Conservation (phyloP, 2,797 vertebrate genomes). For the Sebastes oblongus region DNA sequence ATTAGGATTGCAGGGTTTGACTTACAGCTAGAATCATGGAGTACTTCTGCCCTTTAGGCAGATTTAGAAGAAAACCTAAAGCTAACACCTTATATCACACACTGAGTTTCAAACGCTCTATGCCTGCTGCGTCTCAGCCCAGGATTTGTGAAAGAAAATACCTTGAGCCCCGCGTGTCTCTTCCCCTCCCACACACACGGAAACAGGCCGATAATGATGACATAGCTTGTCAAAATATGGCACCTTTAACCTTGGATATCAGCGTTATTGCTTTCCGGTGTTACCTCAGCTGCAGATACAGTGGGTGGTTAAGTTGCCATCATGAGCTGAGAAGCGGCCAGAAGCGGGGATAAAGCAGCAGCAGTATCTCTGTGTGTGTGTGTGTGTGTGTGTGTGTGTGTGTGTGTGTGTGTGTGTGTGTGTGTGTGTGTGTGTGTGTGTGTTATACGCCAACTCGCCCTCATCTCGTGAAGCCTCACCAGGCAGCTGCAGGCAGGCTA, state of each 20-base stretch:
- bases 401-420: not conserved
- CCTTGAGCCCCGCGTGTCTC: conserved; percentile 48
- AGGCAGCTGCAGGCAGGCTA: conserved; percentile 38
- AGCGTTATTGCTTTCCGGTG: conserved; percentile 56
- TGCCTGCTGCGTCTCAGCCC: conserved; percentile 44
- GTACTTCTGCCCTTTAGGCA: conserved; percentile 68
- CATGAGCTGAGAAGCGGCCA: conserved; percentile 48
- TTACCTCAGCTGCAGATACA: conserved; percentile 54
- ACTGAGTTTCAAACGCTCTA: conserved; percentile 30
- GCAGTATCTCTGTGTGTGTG: conserved; percentile 12
- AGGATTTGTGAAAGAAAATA: conserved; percentile 67
- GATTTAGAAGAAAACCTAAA: conserved; percentile 67
- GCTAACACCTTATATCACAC: conserved; percentile 62
- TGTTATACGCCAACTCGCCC: not conserved
- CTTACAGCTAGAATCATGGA: conserved; percentile 54
- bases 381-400: not conserved
- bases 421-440: not conserved
- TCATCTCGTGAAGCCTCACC: conserved; percentile 37
- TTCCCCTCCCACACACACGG: conserved; percentile 23
- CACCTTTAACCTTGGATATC: conserved; percentile 72
- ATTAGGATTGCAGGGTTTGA: conserved; percentile 57
- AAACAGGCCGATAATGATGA: conserved; percentile 68
- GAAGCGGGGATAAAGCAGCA: conserved; percentile 41
- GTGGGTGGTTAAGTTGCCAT: conserved; percentile 62
- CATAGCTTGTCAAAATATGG: conserved; percentile 67